These are phyloP conservation scores for Phocoena sinus DNA, from an alignment of 2,113 vertebrate genomes.

Conservation along the genomic window DNA sequence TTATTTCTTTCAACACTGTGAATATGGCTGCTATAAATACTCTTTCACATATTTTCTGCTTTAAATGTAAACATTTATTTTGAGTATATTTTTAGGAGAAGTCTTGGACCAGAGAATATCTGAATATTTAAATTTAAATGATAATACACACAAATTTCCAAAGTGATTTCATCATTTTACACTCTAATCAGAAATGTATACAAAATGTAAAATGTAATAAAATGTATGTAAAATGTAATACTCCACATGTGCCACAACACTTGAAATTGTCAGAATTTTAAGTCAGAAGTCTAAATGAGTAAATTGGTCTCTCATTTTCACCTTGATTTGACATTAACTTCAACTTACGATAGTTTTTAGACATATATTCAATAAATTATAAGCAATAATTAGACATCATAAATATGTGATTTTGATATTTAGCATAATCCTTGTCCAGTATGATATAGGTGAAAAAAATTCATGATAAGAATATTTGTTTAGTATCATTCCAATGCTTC, in stretches of 20 bases:
- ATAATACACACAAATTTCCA: background rate
- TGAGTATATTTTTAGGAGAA: background rate
- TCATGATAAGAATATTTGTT: background rate
- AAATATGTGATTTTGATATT: background rate
- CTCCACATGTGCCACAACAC: background rate
- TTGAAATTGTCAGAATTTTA: background rate
- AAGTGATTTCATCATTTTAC: background rate
- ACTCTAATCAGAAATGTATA: background rate
- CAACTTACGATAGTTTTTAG: background rate
- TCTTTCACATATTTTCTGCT: background rate
- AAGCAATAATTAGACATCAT: background rate
- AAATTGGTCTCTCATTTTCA: background rate
- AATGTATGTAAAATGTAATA: background rate
- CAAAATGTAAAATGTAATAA: background rate
- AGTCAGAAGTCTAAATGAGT: background rate
- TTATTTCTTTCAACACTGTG: background rate
- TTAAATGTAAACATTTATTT: background rate
- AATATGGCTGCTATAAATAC: background rate
- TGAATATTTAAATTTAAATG: background rate
- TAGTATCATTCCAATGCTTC: background rate
- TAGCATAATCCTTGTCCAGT: background rate
- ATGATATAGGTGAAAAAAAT: background rate
- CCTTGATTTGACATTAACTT: background rate
- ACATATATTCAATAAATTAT: background rate
- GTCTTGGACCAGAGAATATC: background rate